phyloP scores from a whole-genome alignment of 2,888 invertebrate species.

The Sminthurides aquaticus region DNA sequence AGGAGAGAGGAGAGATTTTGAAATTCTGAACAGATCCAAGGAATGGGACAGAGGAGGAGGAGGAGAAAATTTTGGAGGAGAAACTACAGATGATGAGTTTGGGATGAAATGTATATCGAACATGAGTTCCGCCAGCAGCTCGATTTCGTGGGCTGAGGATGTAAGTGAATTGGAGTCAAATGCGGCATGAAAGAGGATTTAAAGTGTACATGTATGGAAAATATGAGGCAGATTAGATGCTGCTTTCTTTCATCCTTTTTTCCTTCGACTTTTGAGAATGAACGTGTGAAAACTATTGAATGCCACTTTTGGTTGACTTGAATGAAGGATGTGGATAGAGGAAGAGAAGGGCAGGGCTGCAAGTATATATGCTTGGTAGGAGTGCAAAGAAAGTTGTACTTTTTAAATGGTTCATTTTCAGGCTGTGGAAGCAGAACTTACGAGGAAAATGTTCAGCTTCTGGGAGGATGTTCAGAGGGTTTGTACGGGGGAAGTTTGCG shows the following conservation, averaged over 20 bases:
- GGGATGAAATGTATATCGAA: slow-evolving; percentile 24
- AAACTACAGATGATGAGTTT: slow-evolving; percentile 24
- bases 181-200: not conserved
- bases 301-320: not conserved
- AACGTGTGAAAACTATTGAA: too few relatives aligned
- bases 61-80: slow-evolving; percentile 1
- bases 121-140: slow-evolving; percentile 37
- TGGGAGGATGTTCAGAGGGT: slow-evolving; percentile 40
- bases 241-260: too few relatives aligned
- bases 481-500: slow-evolving; percentile 21
- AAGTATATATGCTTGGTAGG: too few relatives aligned
- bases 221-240: not conserved
- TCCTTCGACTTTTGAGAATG: too few relatives aligned
- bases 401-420: too few relatives aligned
- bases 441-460: slow-evolving; percentile 28
- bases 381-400: too few relatives aligned
- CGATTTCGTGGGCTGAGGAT: slow-evolving; percentile 43
- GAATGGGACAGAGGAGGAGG: not conserved
- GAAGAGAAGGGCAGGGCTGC: too few relatives aligned
- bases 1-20: slow-evolving; percentile 6
- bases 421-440: slow-evolving; percentile 40
- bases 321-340: too few relatives aligned
- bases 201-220: not conserved
- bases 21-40: not conserved
- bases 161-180: slow-evolving; percentile 24